Conservation (phyloP, 2,888 invertebrate genomes). For the Linyphia triangularis region DNA sequence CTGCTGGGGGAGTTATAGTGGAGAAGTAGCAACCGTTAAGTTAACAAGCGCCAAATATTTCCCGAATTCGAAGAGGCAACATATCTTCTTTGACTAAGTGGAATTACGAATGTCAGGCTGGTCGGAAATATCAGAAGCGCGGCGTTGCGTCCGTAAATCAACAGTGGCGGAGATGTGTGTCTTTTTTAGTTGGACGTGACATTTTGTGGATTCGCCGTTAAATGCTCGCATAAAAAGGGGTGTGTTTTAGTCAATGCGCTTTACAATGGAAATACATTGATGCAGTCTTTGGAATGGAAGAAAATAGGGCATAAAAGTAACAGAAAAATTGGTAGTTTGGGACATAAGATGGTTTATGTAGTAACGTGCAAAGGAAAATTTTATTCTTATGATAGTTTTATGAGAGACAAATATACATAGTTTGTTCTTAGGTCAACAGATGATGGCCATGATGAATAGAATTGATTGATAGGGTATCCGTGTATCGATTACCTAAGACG, state of each 20-base stretch:
- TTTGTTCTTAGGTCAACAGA: too few relatives aligned
- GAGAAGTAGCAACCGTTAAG: slow-evolving; percentile 34
- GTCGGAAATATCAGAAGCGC: not conserved
- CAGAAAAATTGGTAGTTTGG: too few relatives aligned
- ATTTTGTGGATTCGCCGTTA: slow-evolving; percentile 27
- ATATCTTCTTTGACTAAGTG: slow-evolving; percentile 69
- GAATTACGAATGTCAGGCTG: slow-evolving; percentile 63
- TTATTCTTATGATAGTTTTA: too few relatives aligned
- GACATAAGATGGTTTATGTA: too few relatives aligned
- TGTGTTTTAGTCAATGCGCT: too few relatives aligned
- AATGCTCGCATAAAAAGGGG: not conserved
- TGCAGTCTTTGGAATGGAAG: too few relatives aligned
- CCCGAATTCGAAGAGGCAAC: slow-evolving; percentile 8
- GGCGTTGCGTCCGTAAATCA: slow-evolving; percentile 29
- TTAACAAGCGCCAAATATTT: slow-evolving; percentile 52
- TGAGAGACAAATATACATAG: too few relatives aligned
- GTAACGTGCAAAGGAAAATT: too few relatives aligned
- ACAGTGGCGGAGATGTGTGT: slow-evolving; percentile 35
- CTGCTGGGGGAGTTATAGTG: not conserved
- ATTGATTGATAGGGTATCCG: too few relatives aligned
- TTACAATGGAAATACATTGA: slow-evolving; percentile 24
- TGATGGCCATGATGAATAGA: too few relatives aligned
- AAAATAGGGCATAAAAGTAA: too few relatives aligned
- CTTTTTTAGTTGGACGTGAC: slow-evolving; percentile 12
- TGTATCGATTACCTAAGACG: too few relatives aligned